Evolutionary conservation across 1,140 invertebrate genomes (phyloP), one percentile per base, ranked within the genome.

Genomic region (Drosophila persimilis): DNA sequence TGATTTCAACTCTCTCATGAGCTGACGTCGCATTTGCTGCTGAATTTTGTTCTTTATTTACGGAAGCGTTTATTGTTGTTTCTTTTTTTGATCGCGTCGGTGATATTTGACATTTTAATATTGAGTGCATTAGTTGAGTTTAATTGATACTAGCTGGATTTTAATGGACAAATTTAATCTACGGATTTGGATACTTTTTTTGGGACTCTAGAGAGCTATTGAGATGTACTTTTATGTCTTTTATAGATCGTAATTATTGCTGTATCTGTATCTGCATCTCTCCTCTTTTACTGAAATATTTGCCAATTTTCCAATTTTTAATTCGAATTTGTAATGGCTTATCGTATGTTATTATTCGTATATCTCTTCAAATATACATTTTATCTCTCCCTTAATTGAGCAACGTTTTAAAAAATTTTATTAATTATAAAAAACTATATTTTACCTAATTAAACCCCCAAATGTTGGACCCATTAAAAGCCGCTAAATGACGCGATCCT

Each of bases 81-180:
- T 35, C 15, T 43, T 39, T 15, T 7, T n/a, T 57, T 59, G 2
- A 29, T 13, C 29, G 50, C 15, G 39, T 29, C 35, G n/a, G 44
- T 48, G 71, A 62, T 70, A 76, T 76, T 76, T 76, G 73, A 76
- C 72, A 76, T 76, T 76, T 39, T 76, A 60, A 75, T 67, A 75
- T 74, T 74, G 72, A 57, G 63, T 64, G 71, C 71, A 73, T 51
- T 73, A 51, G 60, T 57, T 57, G 53, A 31, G 20, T 65, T 74
- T 57, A 54, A 62, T 67, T 69, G 65, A 67, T 50, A 69, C 44
- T 43, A 39, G 50, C 54, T 55, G 17, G n/a, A 13, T 11, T 15
- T 63, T 46, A 7, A 5, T 9, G 13, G n/a, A 6, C 8, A 52
- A 2, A 4, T 22, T 20, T 7, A 31, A 44, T 35, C 39, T 6